Conservation (phyloP, 2,113 vertebrate genomes). For the Pterocles gutturalis region DNA sequence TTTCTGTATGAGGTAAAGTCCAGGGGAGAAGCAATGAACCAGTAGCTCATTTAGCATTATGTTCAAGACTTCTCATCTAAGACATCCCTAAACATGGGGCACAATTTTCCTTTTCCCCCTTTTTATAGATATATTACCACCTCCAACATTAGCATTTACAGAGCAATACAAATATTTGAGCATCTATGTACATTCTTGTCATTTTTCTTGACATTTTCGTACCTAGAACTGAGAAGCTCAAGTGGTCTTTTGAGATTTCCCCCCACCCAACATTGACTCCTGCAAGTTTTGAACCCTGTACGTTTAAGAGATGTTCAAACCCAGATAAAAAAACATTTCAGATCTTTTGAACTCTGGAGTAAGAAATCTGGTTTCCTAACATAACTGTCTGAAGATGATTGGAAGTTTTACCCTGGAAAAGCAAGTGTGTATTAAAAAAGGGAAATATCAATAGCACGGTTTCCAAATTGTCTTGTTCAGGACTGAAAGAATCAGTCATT, state of each 20-base stretch:
- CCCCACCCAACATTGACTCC: not conserved
- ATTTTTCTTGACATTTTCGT: not conserved
- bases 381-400: not conserved
- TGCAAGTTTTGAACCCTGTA: not conserved
- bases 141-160: not conserved
- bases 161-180: not conserved
- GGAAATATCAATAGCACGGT: not conserved
- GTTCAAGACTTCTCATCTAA: not conserved
- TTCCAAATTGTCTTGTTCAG: not conserved
- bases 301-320: not conserved
- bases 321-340: not conserved
- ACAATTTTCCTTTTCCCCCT: not conserved
- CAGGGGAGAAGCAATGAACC: not conserved
- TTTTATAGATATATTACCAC: not conserved
- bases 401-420: not conserved
- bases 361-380: not conserved
- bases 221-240: not conserved
- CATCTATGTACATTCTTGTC: fast-evolving
- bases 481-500: not conserved
- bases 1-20: not conserved
- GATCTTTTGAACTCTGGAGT: not conserved
- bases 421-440: not conserved
- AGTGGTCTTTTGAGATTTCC: not conserved
- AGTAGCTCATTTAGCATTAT: not conserved
- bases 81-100: fast-evolving